A percentile compares a stretch with the other conserved stretches of the same genome.
These are phyloP conservation scores for Aleiodes leptofemur DNA, from an alignment of 2,888 invertebrate species.

Conservation along the genomic window DNA sequence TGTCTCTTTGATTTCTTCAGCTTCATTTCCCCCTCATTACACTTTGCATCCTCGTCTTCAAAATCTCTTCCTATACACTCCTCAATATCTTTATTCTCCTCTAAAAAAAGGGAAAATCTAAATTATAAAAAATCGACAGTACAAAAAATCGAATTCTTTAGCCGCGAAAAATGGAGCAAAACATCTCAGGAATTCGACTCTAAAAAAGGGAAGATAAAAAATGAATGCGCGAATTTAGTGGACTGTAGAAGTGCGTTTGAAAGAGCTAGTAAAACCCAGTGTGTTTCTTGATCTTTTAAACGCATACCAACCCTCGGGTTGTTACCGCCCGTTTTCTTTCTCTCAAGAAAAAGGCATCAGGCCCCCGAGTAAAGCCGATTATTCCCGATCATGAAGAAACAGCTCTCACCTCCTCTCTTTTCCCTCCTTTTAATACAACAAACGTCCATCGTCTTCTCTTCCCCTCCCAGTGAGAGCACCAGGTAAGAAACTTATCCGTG, in stretches of 20 bases:
- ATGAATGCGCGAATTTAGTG: not conserved
- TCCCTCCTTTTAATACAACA: conserved; percentile 23
- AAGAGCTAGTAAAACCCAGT: conserved; percentile 19
- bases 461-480: conserved; percentile 33
- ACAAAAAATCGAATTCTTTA: no score
- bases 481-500: conserved; percentile 50
- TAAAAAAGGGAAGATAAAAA: not conserved
- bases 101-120: not conserved
- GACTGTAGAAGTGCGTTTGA: conserved; percentile 5
- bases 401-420: conserved; percentile 46
- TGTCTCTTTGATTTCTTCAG: conserved; percentile 37
- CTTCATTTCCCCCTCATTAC: not conserved
- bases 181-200: not conserved
- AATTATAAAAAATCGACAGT: not conserved
- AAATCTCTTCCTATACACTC: not conserved
- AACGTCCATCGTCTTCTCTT: conserved; percentile 20
- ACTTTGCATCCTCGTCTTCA: not conserved
- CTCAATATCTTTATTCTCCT: not conserved
- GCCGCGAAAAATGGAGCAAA: not conserved
- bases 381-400: conserved; percentile 41
- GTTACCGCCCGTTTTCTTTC: conserved; percentile 49
- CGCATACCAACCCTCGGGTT: conserved; percentile 41
- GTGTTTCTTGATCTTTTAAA: conserved; percentile 41
- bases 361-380: conserved; percentile 39
- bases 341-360: no score